phyloP scores from a whole-genome alignment of 2,888 invertebrate species.

The Lasius fuliginosus region DNA sequence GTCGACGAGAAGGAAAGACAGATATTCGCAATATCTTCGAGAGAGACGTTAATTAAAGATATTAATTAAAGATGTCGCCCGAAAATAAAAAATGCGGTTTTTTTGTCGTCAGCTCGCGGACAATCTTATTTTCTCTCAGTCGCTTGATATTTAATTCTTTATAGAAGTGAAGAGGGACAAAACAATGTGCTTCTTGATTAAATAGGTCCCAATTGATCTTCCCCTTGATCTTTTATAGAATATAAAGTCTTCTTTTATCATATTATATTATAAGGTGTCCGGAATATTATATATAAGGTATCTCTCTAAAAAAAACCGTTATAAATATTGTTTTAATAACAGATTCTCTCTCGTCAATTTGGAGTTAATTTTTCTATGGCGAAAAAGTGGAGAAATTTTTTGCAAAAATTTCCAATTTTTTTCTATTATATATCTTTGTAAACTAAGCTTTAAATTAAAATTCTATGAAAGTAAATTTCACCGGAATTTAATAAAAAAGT shows the following conservation, averaged over 20 bases:
- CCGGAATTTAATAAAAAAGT: background rate
- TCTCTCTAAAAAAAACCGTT: background rate
- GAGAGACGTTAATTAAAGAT: slow-evolving; percentile 42
- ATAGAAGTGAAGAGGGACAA: background rate
- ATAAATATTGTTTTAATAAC: background rate
- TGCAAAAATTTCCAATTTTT: background rate
- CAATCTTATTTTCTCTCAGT: slow-evolving; percentile 31
- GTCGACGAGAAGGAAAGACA: background rate
- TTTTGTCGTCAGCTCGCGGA: slow-evolving; percentile 11
- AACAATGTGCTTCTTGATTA: slow-evolving; percentile 2
- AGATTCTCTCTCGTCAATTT: background rate
- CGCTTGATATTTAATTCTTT: slow-evolving; percentile 35
- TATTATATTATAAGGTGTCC: background rate
- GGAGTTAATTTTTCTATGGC: background rate
- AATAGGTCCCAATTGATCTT: background rate
- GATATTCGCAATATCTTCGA: slow-evolving; percentile 6
- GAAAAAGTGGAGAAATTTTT: background rate
- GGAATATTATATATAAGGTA: background rate
- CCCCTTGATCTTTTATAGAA: background rate
- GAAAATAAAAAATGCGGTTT: background rate
- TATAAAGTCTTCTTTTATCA: background rate
- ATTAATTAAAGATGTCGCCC: slow-evolving; percentile 32
- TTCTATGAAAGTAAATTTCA: background rate
- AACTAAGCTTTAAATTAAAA: background rate
- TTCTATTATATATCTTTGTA: background rate